Conservation (phyloP, 23 tunicate species). For the Ascidia mentula region DNA sequence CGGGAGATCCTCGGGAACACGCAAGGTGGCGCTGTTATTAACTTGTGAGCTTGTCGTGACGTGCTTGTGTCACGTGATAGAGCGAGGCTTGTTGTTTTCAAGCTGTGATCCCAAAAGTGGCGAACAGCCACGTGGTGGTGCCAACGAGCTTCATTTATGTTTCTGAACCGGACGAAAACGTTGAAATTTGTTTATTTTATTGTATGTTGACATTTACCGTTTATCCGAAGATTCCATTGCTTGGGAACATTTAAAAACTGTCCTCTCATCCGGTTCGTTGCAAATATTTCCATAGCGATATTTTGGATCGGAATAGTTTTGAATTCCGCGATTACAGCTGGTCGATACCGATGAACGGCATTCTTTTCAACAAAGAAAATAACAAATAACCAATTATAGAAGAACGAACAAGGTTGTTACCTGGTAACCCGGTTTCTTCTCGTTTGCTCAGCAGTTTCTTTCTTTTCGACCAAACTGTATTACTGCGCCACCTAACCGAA, state of each 20-base stretch:
- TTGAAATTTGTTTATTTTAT: no score
- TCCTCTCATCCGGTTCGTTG: no score
- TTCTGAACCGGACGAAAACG: background rate
- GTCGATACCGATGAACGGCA: no score
- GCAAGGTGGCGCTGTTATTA: constrained; percentile 5
- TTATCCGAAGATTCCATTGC: no score
- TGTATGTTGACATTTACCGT: no score
- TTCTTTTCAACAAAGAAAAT: background rate
- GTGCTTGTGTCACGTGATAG: constrained; percentile 2
- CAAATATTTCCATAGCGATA: background rate
- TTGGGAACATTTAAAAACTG: no score
- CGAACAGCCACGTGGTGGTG: constrained; percentile 32
- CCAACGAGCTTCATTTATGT: constrained; percentile 25
- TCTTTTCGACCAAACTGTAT: background rate
- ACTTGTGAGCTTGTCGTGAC: background rate
- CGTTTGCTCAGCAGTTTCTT: background rate
- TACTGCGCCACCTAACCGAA: background rate
- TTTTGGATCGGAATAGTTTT: background rate
- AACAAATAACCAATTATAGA: background rate
- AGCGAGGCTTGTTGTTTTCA: constrained; percentile 37
- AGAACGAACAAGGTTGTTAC: background rate
- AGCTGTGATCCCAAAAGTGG: constrained; percentile 69
- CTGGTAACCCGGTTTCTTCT: background rate
- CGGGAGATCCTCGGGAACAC: constrained; percentile 35
- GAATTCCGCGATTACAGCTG: no score